Base-by-base conservation (phyloP, 2,888 invertebrate genomes). In the Eupithecia tripunctaria region DNA sequence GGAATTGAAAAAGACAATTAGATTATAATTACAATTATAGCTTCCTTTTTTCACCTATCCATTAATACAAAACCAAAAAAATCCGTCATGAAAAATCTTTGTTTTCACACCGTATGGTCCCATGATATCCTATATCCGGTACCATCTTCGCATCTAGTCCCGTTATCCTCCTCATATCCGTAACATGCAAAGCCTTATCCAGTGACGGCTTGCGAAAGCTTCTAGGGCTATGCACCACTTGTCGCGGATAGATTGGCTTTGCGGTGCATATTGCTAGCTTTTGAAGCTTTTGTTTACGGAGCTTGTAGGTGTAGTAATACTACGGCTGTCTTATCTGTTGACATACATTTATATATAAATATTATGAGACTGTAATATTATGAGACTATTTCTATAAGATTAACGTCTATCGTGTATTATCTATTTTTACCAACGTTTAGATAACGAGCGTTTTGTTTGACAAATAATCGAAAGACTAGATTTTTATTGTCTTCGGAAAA, bases 201-300 rank as follows among this genome's bases (percentile, higher is more conserved):
- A 43, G 60, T 8, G 36, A 36, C 62, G 32, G 43, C 60, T 67
- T 67, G 25, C 59, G 41, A 70, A 32, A 21, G 43, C 29, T 47
- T 59, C 15, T 71, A 74, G 68, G 73, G 73, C 71, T 73, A 74
- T 77, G 78, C 76, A 63, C 64, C 72, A 67, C 76, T 76, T 75
- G 73, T 71, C 75, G 63, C 64, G 60, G 68, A 74, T 75, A 75
- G 63, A 72, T 77, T 69, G 74, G 74, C 75, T 73, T 77, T 75
- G 68, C 64, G 70, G 68, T 67, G 65, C 72, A 67, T 71, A 73
- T 73, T 67, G 75, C 66, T 71, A 66, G 41, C 38, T 38, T 69
- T 38, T 69, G 56, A 56, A 25, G 56, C 41, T 70, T 70, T 72
- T 75, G 72, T 60, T 27, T 66, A 64, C 36, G 29, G 8, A 15